Conservation (phyloP, 2,113 vertebrate species). For the Cavia porcellus region DNA sequence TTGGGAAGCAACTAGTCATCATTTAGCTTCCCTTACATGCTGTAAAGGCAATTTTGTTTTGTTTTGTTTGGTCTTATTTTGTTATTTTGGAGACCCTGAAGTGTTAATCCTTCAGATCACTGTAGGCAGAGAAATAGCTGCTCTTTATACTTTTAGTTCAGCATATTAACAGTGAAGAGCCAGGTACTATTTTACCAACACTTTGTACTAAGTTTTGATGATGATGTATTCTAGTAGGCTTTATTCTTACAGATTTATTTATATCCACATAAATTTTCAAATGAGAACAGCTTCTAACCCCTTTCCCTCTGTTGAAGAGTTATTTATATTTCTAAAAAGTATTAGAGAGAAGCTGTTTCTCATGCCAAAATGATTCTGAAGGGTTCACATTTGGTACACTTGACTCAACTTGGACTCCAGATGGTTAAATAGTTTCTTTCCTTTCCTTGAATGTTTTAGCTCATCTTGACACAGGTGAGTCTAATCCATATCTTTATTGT, state of each 20-base stretch:
- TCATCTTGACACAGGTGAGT: constrained; percentile 62
- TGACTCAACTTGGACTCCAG: constrained; percentile 64
- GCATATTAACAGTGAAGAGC: constrained; percentile 29
- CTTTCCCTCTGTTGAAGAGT: constrained; percentile 64
- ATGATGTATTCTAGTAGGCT: constrained; percentile 13
- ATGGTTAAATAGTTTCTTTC: constrained; percentile 68
- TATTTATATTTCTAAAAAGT: constrained; percentile 73
- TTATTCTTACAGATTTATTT: constrained; percentile 66
- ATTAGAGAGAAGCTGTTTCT: constrained; percentile 79
- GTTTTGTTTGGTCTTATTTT: background rate
- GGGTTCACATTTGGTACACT: constrained; percentile 65
- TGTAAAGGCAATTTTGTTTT: background rate
- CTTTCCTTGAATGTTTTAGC: constrained; percentile 70
- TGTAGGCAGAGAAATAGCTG: constrained; percentile 50
- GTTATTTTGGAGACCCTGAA: constrained; percentile 39
- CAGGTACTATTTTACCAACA: constrained; percentile 38
- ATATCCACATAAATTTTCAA: constrained; percentile 45
- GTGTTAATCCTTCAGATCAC: constrained; percentile 24
- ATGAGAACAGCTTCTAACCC: constrained; percentile 72
- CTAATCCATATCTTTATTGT: constrained; percentile 60
- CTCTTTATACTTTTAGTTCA: constrained; percentile 54
- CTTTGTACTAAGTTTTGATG: constrained; percentile 52
- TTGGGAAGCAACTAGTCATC: constrained; percentile 21
- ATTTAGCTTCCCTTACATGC: constrained; percentile 27
- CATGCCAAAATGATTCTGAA: constrained; percentile 78